A percentile compares a stretch with the other conserved stretches of the same genome.
Conservation (phyloP, 2,888 invertebrate species). For the Caenorhabditis sp. region DNA sequence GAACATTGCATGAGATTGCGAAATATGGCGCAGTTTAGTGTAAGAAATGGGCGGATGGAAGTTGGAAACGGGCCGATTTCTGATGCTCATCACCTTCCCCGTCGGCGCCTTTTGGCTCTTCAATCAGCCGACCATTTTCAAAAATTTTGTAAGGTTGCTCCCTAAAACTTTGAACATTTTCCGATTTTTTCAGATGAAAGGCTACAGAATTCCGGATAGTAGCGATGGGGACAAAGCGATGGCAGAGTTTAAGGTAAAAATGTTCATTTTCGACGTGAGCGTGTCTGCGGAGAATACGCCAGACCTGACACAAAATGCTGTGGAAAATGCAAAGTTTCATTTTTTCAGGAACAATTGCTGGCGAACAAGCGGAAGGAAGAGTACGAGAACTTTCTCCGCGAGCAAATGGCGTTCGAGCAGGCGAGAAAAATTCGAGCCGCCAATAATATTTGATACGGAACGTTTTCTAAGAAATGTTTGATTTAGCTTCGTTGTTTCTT, state of each 20-base stretch:
- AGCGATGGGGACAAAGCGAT: constrained; percentile 69
- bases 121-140: constrained; percentile 75
- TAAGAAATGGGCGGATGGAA: constrained; percentile 73
- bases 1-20: constrained; percentile 22
- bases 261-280: too few species aligned
- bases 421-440: constrained; percentile 62
- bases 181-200: constrained; percentile 69
- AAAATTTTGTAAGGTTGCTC: constrained; percentile 70
- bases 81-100: constrained; percentile 73
- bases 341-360: constrained; percentile 62
- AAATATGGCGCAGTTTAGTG: constrained; percentile 32
- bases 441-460: constrained; percentile 33
- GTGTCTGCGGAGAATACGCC: too few species aligned
- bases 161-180: neutral
- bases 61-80: constrained; percentile 71
- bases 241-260: constrained; percentile 67
- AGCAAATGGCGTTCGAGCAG: constrained; percentile 76
- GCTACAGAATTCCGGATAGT: constrained; percentile 72
- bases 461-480: constrained; percentile 2
- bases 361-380: constrained; percentile 72
- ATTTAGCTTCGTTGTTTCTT: constrained; percentile 6
- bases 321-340: neutral
- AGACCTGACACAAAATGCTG: neutral
- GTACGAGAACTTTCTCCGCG: constrained; percentile 70
- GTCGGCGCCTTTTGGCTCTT: constrained; percentile 76